phyloP scores from a whole-genome alignment of 2,797 vertebrate species.

The Falco concolor region DNA sequence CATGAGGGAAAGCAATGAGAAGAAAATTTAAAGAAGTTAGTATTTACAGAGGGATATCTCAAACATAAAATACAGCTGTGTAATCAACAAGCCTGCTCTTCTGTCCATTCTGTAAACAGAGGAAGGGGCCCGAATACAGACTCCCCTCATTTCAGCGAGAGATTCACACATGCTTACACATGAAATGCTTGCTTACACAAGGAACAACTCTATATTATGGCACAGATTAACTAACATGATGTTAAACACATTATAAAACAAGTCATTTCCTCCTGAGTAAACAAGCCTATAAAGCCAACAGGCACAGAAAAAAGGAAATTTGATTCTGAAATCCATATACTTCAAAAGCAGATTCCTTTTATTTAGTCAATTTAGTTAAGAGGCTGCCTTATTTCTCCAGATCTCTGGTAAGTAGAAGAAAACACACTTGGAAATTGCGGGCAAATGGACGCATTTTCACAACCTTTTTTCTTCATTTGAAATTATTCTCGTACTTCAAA shows the following conservation, averaged over 20 bases:
- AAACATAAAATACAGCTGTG: neutral
- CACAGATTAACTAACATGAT: constrained; percentile 58
- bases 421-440: constrained; percentile 17
- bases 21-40: neutral
- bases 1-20: neutral
- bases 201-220: constrained; percentile 14
- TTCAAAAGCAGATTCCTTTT: constrained; percentile 64
- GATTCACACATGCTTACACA: neutral
- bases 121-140: neutral
- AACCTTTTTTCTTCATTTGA: neutral
- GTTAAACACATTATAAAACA: constrained; percentile 64
- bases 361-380: constrained; percentile 44
- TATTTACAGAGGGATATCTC: neutral
- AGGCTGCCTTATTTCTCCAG: constrained; percentile 35
- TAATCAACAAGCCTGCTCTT: neutral
- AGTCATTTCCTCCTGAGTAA: constrained; percentile 59
- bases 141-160: neutral
- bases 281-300: constrained; percentile 59
- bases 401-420: constrained; percentile 42
- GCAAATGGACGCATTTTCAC: neutral
- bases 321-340: constrained; percentile 60
- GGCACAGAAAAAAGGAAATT: constrained; percentile 62
- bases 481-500: neutral
- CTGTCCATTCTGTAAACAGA: neutral
- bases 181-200: constrained; percentile 15